Base-by-base conservation (phyloP, 2,113 vertebrate species). In the Tilapia sparmanii region DNA sequence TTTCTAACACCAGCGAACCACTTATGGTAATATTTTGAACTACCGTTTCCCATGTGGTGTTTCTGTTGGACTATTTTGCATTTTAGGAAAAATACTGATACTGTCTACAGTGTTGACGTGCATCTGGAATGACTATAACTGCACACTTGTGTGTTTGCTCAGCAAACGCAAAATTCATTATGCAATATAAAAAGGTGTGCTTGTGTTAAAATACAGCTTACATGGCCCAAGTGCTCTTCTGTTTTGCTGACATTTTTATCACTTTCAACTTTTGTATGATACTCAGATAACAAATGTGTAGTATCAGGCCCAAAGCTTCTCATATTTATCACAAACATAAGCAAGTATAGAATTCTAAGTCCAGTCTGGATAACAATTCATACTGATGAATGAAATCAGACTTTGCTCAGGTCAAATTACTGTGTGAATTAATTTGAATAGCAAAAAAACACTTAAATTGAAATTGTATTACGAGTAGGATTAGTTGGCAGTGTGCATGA, bases 1-100 rank as follows among this genome's bases (percentile, higher is more conserved):
- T 92, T 89, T 90, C 33, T 73, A 85, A 86, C 78, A 81, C 73
- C 73, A 73, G 55, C 35, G 80, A 54, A 87, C 63, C 42, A 71
- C 31, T 90, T 68, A 88, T 87, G 87, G 4, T 88, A 90, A 89
- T 90, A 53, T n/a, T 68, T 86, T 47, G 18, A 87, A 78, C 40
- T 53, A 18, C 8, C 7, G 79, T 82, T 79, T 86, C 42, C 54
- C 40, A 33, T 73, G 54, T 68, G 40, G 10, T 29, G 19, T 68
- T 55, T 82, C 31, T 83, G 13, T 84, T 91, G 76, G 5, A 19
- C 22, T 85, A 2, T 57, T 87, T 76, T 57, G 54, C 81, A 82
- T 73, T 78, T 78, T 81, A 26, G 4, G 33, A 42, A 73, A 82
- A 80, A 89, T 50, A n/a, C 54, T 68, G 71, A 82, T 52, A 68